Base-by-base conservation (phyloP, 2,797 vertebrate species). In the Rhadinocentrus ornatus region DNA sequence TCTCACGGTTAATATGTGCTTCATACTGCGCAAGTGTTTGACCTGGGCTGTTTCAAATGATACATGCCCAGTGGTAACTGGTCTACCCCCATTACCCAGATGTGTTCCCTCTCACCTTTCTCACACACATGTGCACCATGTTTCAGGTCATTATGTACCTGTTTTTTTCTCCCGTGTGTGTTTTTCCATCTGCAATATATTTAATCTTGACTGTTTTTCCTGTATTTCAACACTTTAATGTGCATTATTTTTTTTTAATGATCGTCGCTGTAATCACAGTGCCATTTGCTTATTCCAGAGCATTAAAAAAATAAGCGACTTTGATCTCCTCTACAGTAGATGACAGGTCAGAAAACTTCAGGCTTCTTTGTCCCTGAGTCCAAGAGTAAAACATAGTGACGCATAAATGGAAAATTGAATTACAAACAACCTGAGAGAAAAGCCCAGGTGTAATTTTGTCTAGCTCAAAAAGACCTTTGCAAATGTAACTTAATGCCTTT, bases 1-100 rank as follows among this genome's bases (percentile, higher is more conserved):
- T 24, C 24, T 62, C 50, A 32, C n/a, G 37, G 20, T 69, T 32
- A 18, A 11, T 52, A 58, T 66, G 29, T 52, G n/a, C 48, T 66
- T 20, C 26, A 55, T 39, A 26, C 18, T 32, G 20, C 46, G 12
- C 32, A 52, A 27, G 20, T 50, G 24, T 44, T n/a, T 8, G 29
- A 44, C 57, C 22, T 10, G 10, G 37, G 32, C 24, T 57, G 48
- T 27, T 35, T 39, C n/a, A 44, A 31, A 27, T 22, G 10, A 37
- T 58, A 4, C 29, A 46, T 46, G 41, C 60, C 4, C 48, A 52
- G 48, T 26, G 48, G 48, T 26, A 52, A 52, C 11, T 52, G 22
- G n/a, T 2, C n/a, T 26, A 8, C 10, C n/a, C 11, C 48, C 11
- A 3, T 48, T 3, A 48, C 1, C n/a, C 46, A 48, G 46, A 48